Base-by-base conservation (phyloP, 2,113 vertebrate species). In the Telmatochromis bifrenatus region DNA sequence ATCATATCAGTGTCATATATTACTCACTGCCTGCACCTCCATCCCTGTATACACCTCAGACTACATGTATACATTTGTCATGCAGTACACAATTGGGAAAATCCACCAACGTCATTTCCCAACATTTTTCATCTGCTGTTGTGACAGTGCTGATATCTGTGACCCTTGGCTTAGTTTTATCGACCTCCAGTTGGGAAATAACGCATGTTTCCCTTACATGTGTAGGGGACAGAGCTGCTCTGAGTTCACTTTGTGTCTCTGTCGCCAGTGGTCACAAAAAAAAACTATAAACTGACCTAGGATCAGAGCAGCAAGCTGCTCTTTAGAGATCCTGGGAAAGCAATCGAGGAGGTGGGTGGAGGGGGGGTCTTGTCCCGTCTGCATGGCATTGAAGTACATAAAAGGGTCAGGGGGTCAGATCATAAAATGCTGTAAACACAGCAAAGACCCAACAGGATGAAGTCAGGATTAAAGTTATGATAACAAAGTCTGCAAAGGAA, bases 251-350 rank as follows among this genome's bases (percentile, higher is more conserved):
- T 39, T 83, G 31, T 11, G 54, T 37, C 51, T 55, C 49, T 19
- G 31, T 47, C 15, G 21, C 49, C 58, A 80, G 6, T 31, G 23
- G 58, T 70, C 21, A 51, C 54, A 45, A 45, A 42, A 47, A 11
- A 37, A 4, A 2, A 0, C 17, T 68, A 9, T 35, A 73, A 80
- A 17, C 84, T 58, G 86, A 80, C 92, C 73, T 75, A 49, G 81
- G 89, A 86, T 84, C 84, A 87, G 88, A 68, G 60, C 15, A 12
- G 60, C 4, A 37, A 37, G n/a, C 26, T 68, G 88, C 19, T 39
- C 17, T 53, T 65, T 47, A 17, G 55, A 84, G 84, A 37, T 90
- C 85, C 90, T 91, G 89, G 89, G 94, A 94, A 93, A 93, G 87
- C 91, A 86, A 80, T 85, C 84, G 37, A 37, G 60, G 60, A 37